Percentiles rank a stretch among this genome's conserved stretches.
Conservation (phyloP, 2,888 invertebrate species). For the Orchestes rusci region DNA sequence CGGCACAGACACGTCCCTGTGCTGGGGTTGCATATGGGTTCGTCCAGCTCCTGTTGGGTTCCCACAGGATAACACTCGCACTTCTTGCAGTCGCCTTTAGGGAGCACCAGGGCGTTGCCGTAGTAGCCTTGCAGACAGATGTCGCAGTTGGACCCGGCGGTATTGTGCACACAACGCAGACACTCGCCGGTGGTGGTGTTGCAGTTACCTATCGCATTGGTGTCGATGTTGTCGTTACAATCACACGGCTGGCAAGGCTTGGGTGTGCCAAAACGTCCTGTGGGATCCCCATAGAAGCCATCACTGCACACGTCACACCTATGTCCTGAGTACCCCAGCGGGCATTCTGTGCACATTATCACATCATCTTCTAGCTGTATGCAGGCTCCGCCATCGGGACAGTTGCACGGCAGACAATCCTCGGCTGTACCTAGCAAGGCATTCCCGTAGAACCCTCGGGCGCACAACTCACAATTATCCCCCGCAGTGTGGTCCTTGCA, state of each 20-base stretch:
- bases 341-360: constrained; percentile 92
- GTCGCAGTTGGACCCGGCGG: constrained; percentile 87
- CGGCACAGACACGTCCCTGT: constrained; percentile 78
- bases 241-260: constrained; percentile 80
- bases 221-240: constrained; percentile 90
- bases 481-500: constrained; percentile 95
- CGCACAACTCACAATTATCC: constrained; percentile 90
- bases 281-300: constrained; percentile 50
- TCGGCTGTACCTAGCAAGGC: constrained; percentile 66
- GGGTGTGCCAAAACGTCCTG: constrained; percentile 56
- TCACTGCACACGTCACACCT: constrained; percentile 93
- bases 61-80: constrained; percentile 87
- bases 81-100: constrained; percentile 83
- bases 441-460: constrained; percentile 92
- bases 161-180: constrained; percentile 93
- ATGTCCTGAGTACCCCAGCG: constrained; percentile 83
- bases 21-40: constrained; percentile 70
- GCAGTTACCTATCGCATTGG: constrained; percentile 95
- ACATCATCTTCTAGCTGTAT: constrained; percentile 79
- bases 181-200: constrained; percentile 94
- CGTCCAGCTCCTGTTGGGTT: constrained; percentile 64
- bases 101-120: constrained; percentile 86
- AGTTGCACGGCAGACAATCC: constrained; percentile 91
- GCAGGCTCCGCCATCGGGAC: constrained; percentile 90
- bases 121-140: constrained; percentile 86